Conservation (phyloP, 2,888 invertebrate genomes). For the Sphecodes monilicornis region DNA sequence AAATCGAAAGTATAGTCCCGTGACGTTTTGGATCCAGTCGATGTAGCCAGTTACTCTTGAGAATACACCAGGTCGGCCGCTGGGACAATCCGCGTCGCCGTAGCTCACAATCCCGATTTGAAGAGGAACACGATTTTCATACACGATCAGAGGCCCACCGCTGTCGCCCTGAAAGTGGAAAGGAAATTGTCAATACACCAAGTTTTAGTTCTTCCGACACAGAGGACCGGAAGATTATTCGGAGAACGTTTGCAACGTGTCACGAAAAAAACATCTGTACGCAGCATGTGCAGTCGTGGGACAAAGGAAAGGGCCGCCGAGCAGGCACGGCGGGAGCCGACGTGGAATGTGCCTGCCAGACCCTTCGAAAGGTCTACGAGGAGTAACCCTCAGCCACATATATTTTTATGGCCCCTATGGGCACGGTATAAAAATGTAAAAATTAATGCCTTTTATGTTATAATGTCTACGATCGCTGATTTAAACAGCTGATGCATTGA, state of each 20-base stretch:
- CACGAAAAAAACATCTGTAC: not conserved
- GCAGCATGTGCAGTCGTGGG: not conserved
- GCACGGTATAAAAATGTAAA: not conserved
- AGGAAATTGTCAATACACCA: not conserved
- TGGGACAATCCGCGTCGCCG: slow-evolving; percentile 70
- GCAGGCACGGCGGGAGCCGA: not conserved
- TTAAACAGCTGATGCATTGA: not conserved
- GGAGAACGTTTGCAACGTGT: not conserved
- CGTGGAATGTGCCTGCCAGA: not conserved
- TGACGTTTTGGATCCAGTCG: slow-evolving; percentile 66
- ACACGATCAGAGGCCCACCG: slow-evolving; percentile 70
- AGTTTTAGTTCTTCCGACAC: not conserved
- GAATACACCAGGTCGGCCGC: slow-evolving; percentile 66
- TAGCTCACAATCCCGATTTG: slow-evolving; percentile 76
- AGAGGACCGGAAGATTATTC: not conserved
- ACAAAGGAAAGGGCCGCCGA: not conserved
- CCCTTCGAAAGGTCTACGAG: not conserved
- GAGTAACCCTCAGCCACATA: not conserved
- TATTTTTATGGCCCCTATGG: not conserved
- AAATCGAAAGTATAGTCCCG: not conserved
- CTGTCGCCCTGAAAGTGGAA: slow-evolving; percentile 70
- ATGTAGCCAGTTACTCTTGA: slow-evolving; percentile 59
- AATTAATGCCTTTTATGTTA: not conserved
- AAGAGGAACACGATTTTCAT: slow-evolving; percentile 30
- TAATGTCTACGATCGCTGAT: not conserved